Evolutionary conservation across 2,888 invertebrate species (phyloP).

Genomic region (Euclidia mi): DNA sequence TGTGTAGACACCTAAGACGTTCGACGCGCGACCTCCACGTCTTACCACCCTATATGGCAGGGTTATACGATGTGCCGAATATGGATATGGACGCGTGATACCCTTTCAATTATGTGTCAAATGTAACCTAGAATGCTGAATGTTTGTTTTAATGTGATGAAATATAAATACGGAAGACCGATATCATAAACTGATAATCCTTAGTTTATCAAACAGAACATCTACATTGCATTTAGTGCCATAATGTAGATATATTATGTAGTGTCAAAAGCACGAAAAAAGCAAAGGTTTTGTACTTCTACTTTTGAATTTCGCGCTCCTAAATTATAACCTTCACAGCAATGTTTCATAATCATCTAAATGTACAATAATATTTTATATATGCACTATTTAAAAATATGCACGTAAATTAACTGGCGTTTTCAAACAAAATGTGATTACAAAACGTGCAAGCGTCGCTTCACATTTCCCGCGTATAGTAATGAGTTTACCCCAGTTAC

Average conservation of each 20-base stretch:
- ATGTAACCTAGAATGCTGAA: slow-evolving; percentile 58
- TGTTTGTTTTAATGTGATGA: slow-evolving; percentile 11
- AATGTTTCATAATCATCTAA: no score
- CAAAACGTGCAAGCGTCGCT: slow-evolving; percentile 14
- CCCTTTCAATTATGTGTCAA: slow-evolving; percentile 62
- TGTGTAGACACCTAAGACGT: slow-evolving; percentile 34
- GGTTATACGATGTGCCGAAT: slow-evolving; percentile 59
- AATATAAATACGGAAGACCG: not conserved
- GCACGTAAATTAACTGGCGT: not conserved
- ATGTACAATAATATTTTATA: no score
- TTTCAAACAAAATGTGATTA: slow-evolving; percentile 11
- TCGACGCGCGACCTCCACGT: slow-evolving; percentile 50
- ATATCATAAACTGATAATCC: not conserved
- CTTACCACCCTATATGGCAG: slow-evolving; percentile 63
- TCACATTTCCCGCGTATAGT: slow-evolving; percentile 34
- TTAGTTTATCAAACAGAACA: no score
- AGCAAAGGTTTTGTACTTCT: no score
- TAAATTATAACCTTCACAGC: no score
- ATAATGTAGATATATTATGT: no score
- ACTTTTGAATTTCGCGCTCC: no score
- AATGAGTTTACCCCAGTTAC: slow-evolving; percentile 37
- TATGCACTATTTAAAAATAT: no score
- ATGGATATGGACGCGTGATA: slow-evolving; percentile 62
- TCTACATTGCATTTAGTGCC: no score
- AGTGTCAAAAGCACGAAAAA: no score